Percentiles rank a stretch among this genome's conserved stretches.
phyloP scores from a whole-genome alignment of 2,888 invertebrate species.

The Drosophila antonietae region DNA sequence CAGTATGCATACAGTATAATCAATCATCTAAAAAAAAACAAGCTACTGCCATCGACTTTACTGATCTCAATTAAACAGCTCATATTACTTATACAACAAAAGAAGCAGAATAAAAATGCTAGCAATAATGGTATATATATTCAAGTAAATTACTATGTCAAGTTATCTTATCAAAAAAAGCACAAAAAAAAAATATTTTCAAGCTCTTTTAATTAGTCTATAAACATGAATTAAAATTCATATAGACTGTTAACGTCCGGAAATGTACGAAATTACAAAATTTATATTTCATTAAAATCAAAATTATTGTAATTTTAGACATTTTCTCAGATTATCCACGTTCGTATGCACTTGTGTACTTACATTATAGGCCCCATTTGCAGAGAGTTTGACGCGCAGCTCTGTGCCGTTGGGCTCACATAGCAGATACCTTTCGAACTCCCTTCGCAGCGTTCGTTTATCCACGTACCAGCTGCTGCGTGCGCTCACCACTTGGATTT shows the following conservation, averaged over 20 bases:
- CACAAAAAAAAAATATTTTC: not conserved
- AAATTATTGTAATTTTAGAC: not conserved
- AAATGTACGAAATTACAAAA: not conserved
- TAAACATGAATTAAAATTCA: too few relatives aligned
- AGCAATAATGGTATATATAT: too few relatives aligned
- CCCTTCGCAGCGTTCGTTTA: constrained; percentile 51
- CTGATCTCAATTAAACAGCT: not conserved
- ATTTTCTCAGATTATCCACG: not conserved
- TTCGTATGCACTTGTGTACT: constrained; percentile 24
- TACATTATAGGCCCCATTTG: constrained; percentile 60
- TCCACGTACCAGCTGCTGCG: constrained; percentile 63
- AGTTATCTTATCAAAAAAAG: not conserved
- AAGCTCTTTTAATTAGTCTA: not conserved
- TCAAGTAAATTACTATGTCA: not conserved
- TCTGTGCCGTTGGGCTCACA: constrained; percentile 24
- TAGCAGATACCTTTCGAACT: constrained; percentile 49
- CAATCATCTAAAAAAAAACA: not conserved
- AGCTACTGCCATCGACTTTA: not conserved
- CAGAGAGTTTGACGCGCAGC: constrained; percentile 28
- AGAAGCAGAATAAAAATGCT: too few relatives aligned
- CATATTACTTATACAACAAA: not conserved
- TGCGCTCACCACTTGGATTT: constrained; percentile 53
- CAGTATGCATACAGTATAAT: not conserved
- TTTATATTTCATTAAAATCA: not conserved
- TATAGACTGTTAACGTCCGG: too few relatives aligned